Base-by-base conservation (phyloP, 2,888 invertebrate genomes). In the Nomada ferruginata region DNA sequence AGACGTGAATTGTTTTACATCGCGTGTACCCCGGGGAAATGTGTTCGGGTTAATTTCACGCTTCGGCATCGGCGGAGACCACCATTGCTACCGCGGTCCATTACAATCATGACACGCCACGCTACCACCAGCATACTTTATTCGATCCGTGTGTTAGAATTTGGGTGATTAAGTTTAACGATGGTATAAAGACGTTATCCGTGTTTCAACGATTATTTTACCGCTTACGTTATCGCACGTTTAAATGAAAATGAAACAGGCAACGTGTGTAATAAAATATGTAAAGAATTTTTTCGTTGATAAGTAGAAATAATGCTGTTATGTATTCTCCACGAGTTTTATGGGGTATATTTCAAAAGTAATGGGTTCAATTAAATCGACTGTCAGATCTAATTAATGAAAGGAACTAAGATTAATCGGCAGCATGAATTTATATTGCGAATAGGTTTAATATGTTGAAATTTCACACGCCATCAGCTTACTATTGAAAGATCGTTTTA, bases 41-140 rank as follows among this genome's bases (percentile, higher is more conserved):
- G 91, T 86, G 89, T 85, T 88, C 85, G 83, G 88, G 87, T 90
- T 91, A 91, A 91, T 91, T 91, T 91, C 90, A 91, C 91, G 90
- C 88, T 91, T 89, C 88, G 85, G 80, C 85, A 89, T 90, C 87
- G 86, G 63, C 65, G 68, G 64, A 60, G 73, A 36, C 53, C 76
- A 69, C 80, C 78, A 61, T 74, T 59, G 78, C 73, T 59, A 79
- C 79, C 70, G 71, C 80, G 76, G 77, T 68, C 85, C 84, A 81
- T 87, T 80, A 87, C 85, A 79, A 84, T 80, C 87, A 68, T 82
- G 85, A 82, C 82, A 77, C 52, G 73, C 74, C 79, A 70, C 47
- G 73, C 76, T 71, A 66, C 68, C 74, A 65, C 68, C 76, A 55
- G 55, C 60, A 65, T 75, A 82, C 76, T 87, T 82, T 83, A 84